These are phyloP conservation scores for Thelaira solivaga DNA, from an alignment of 2,888 invertebrate species.

Conservation along the genomic window DNA sequence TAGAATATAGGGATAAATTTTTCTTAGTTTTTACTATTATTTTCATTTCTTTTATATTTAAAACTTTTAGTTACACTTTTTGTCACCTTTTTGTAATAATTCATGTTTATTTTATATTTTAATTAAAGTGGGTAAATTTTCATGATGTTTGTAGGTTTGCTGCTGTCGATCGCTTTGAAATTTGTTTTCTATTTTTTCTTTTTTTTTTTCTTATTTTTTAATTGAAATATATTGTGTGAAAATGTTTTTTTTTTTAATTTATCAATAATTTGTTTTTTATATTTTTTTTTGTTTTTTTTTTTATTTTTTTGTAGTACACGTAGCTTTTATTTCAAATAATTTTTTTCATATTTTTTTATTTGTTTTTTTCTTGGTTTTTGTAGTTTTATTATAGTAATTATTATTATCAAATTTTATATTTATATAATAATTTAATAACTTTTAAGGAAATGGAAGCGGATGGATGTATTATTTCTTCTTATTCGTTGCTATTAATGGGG, in stretches of 20 bases:
- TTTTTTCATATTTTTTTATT: constrained; percentile 43
- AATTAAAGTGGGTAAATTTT: constrained; percentile 43
- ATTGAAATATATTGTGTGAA: too few species aligned
- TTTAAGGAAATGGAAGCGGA: constrained; percentile 77
- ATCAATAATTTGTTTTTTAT: constrained; percentile 10
- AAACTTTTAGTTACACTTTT: constrained; percentile 16
- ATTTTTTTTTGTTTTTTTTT: constrained; percentile 30
- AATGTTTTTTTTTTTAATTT: constrained; percentile 27
- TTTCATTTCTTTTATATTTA: constrained; percentile 19
- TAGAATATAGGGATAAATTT: constrained; percentile 46
- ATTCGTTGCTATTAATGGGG: constrained; percentile 78
- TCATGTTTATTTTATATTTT: background rate
- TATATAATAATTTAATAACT: constrained; percentile 70
- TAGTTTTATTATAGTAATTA: constrained; percentile 59
- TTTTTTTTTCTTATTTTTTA: too few species aligned
- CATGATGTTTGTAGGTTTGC: constrained; percentile 9
- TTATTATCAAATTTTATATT: constrained; percentile 66
- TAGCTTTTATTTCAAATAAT: constrained; percentile 49
- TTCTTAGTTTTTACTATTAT: constrained; percentile 9
- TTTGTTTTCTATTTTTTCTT: too few species aligned
- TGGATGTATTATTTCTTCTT: constrained; percentile 78
- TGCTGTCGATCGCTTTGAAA: constrained; percentile 28
- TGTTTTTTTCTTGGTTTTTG: constrained; percentile 61
- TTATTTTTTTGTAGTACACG: constrained; percentile 54
- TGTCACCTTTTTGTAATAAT: constrained; percentile 1